Evolutionary conservation across 2,797 vertebrate species (phyloP).

Genomic region (Momotus momota): DNA sequence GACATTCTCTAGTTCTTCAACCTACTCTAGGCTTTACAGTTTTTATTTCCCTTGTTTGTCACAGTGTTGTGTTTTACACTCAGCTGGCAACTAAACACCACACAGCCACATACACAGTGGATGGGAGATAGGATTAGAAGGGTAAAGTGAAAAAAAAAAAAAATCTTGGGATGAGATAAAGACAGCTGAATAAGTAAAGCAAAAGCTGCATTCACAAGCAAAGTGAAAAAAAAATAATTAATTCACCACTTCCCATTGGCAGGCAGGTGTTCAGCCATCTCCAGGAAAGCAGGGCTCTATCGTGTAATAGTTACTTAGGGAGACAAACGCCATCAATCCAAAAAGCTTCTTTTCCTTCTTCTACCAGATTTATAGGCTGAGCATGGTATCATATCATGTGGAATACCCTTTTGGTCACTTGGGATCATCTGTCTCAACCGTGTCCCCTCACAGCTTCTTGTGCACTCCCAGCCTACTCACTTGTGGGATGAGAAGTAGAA

Average conservation of each 20-base stretch:
- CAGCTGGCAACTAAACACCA: neutral
- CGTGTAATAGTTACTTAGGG: accelerated
- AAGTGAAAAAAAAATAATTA: neutral
- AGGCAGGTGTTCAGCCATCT: neutral
- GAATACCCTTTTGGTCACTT: neutral
- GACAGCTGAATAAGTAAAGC: neutral
- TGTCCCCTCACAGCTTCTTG: neutral
- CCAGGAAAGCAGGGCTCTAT: neutral
- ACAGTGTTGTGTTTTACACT: neutral
- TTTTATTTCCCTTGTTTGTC: neutral
- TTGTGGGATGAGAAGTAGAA: neutral
- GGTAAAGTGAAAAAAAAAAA: neutral
- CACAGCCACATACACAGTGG: accelerated
- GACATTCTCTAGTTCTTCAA: neutral
- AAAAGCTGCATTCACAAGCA: accelerated
- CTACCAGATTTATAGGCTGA: neutral
- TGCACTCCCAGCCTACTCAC: neutral
- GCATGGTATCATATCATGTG: accelerated
- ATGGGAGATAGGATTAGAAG: neutral
- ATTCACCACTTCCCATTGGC: neutral
- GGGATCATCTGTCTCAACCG: neutral
- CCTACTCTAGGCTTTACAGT: neutral
- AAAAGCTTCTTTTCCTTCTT: neutral
- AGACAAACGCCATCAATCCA: accelerated
- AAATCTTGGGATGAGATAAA: accelerated